A percentile compares a stretch with the other conserved stretches of the same genome.
Evolutionary conservation across 1,140 invertebrate genomes (phyloP).

Genomic region (Archegozetes longisetosus): DNA sequence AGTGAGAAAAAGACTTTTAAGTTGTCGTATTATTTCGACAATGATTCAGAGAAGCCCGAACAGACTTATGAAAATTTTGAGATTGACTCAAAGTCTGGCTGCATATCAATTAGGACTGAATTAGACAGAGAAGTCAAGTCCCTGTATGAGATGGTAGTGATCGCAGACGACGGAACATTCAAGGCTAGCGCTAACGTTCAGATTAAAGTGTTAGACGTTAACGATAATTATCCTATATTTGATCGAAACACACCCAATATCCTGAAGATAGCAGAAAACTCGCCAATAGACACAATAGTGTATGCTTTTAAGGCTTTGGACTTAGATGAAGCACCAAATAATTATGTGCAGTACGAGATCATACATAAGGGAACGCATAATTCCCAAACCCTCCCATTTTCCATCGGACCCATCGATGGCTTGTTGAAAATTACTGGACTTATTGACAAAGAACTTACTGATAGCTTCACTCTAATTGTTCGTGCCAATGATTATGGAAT

Average conservation of each 20-base stretch:
- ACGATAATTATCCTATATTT: constrained; percentile 85
- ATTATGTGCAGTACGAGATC: constrained; percentile 74
- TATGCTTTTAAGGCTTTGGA: constrained; percentile 80
- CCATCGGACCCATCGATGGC: constrained; percentile 70
- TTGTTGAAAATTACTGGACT: constrained; percentile 57
- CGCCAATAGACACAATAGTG: constrained; percentile 69
- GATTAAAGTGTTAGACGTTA: constrained; percentile 73
- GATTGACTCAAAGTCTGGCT: background rate
- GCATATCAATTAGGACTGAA: background rate
- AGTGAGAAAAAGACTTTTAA: background rate
- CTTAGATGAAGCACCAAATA: constrained; percentile 79
- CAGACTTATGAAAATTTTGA: background rate
- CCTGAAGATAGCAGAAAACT: constrained; percentile 49
- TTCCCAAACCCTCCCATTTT: constrained; percentile 41
- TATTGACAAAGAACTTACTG: constrained; percentile 64
- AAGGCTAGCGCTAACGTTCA: constrained; percentile 65
- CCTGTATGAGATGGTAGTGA: background rate
- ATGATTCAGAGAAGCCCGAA: too few species aligned
- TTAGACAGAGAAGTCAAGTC: background rate
- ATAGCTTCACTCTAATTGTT: constrained; percentile 61
- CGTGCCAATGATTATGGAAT: constrained; percentile 37
- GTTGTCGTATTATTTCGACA: background rate
- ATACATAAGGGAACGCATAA: constrained; percentile 23
- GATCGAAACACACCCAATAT: constrained; percentile 57
- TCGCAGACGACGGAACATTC: constrained; percentile 1